Evolutionary conservation across 2,797 vertebrate species (phyloP).

Genomic region (Apodemus agrarius): DNA sequence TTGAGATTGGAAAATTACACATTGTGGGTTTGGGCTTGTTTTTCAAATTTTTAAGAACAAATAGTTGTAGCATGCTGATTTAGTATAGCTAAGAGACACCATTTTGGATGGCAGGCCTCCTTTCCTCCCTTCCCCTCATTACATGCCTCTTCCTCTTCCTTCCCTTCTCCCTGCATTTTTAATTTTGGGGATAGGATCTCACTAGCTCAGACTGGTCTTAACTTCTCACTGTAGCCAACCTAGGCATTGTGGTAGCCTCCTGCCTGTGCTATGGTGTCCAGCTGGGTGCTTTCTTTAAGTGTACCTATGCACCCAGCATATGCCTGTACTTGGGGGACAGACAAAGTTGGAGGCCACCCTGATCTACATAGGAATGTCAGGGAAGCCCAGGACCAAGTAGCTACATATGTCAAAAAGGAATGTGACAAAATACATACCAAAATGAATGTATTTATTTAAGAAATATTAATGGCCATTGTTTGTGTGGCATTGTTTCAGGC

Average conservation of each 20-base stretch:
- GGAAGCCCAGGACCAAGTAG: background rate
- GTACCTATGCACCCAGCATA: background rate
- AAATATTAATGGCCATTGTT: background rate
- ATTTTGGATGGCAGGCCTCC: background rate
- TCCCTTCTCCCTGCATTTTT: background rate
- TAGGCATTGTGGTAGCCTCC: background rate
- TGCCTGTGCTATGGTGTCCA: background rate
- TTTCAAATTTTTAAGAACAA: background rate
- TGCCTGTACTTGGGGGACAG: background rate
- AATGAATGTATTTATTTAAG: conserved; percentile 15
- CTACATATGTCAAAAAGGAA: background rate
- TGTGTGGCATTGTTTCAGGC: background rate
- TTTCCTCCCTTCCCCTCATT: too few relatives aligned
- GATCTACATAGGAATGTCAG: background rate
- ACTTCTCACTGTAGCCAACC: background rate
- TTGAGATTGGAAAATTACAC: conserved; percentile 57
- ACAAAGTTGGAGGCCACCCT: background rate
- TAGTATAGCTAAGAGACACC: conserved; percentile 21
- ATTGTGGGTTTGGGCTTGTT: background rate
- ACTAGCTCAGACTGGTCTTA: background rate
- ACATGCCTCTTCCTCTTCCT: too few relatives aligned
- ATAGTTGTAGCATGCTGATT: conserved; percentile 9
- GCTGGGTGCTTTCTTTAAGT: background rate
- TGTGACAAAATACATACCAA: background rate
- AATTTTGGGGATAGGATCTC: background rate